These are phyloP conservation scores for Hermetia illucens DNA, from an alignment of 1,140 invertebrate genomes.

Conservation along the genomic window DNA sequence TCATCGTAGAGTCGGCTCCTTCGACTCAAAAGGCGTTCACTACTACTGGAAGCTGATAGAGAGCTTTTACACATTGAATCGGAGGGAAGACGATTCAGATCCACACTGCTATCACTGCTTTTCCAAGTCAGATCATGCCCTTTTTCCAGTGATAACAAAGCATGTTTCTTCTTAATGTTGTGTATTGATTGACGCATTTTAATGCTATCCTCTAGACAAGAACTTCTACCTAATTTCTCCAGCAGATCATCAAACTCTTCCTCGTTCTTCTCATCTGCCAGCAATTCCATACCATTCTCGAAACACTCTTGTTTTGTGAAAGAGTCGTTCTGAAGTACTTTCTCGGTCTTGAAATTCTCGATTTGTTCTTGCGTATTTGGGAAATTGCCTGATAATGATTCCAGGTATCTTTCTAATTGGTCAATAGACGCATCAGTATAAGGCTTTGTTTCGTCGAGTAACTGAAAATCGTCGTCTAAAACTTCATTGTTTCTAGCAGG, in stretches of 20 bases:
- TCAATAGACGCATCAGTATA: no score
- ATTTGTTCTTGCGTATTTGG: no score
- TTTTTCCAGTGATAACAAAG: slow-evolving; percentile 1
- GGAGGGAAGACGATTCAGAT: slow-evolving; percentile 2
- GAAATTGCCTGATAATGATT: no score
- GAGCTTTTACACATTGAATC: slow-evolving; percentile 8
- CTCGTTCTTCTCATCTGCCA: slow-evolving; percentile 22
- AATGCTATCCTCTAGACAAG: slow-evolving; percentile 16
- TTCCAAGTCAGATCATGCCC: slow-evolving; percentile 2
- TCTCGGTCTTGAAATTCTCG: no score
- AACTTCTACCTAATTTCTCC: slow-evolving; percentile 17
- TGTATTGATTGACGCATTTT: slow-evolving; percentile 27
- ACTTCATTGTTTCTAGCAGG: no score
- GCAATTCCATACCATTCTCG: slow-evolving; percentile 11
- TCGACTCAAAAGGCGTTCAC: slow-evolving; percentile 22
- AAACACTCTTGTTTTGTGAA: no score
- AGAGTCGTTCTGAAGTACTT: no score
- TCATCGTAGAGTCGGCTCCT: slow-evolving; percentile 27
- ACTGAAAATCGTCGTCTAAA: no score
- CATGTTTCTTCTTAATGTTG: slow-evolving; percentile 19
- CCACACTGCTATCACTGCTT: background rate
- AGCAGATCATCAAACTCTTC: slow-evolving; percentile 28
- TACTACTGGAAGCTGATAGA: no score
- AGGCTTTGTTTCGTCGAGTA: no score
- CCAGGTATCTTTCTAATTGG: no score